Evolutionary conservation across 1,140 invertebrate genomes (phyloP), one percentile per base, ranked within the genome.

Genomic region (Lycorma delicatula): DNA sequence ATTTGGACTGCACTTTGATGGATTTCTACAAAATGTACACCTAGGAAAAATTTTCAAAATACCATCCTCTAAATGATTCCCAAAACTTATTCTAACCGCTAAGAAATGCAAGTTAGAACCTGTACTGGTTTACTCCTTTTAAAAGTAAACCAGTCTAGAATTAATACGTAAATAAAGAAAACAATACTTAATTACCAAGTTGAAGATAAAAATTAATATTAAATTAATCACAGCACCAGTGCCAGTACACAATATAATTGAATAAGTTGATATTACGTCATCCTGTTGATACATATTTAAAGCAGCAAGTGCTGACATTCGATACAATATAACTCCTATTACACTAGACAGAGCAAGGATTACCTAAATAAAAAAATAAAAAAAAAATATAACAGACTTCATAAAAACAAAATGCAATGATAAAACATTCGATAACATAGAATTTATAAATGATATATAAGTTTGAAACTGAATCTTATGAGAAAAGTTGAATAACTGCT

Each of bases 201-300:
- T 95, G 54, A 95, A 86, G 50, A 93, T 71, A 64, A 91, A 79
- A 61, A 95, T 93, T 64, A 89, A 88, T 51, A 82, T 79, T 53
- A 96, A 76, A 81, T 95, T 95, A 59, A 95, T 85, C 59, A 79
- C 81, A 1, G 91, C 91, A 1, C 91, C 91, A 13, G 90, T 93
- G 7, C 81, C 79, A 1, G 89, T 86, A 3, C 88, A 88, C 64
- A 93, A 81, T 55, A 93, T 77, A 57, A 88, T 83, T 1, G 87
- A 85, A 67, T 84, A 83, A 63, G 81, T 84, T 9, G 81, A 84
- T 52, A 61, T 51, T n/a, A 84, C 82, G 60, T 86, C 76, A 11
- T 81, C 72, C n/a, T n/a, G n/a, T 60, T 77, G 75, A 66, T 77
- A 77, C 25, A 84, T 74, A 65, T 76, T 80, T 12, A 86, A 71